phyloP scores from a whole-genome alignment of 2,113 vertebrate genomes.

The Grantiella picta region DNA sequence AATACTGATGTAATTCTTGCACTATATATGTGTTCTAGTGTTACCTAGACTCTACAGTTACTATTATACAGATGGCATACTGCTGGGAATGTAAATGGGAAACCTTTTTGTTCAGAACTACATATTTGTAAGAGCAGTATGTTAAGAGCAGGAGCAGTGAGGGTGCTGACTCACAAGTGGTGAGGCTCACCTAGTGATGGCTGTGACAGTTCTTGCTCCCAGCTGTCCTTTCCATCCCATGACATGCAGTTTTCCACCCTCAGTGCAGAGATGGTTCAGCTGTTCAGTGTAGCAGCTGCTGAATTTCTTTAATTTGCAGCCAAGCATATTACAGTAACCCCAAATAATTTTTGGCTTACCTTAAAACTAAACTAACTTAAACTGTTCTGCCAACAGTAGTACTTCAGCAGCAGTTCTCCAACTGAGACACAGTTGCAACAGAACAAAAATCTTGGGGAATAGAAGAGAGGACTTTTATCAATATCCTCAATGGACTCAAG shows the following conservation, averaged over 20 bases:
- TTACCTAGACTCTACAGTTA: neutral
- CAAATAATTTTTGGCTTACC: neutral
- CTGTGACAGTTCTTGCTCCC: neutral
- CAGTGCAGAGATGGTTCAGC: neutral
- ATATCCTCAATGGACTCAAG: neutral
- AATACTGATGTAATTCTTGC: neutral
- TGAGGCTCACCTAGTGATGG: neutral
- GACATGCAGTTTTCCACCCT: neutral
- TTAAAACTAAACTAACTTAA: neutral
- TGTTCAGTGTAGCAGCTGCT: neutral
- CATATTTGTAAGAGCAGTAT: neutral
- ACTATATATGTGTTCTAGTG: neutral
- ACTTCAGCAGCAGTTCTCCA: neutral
- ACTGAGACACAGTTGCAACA: neutral
- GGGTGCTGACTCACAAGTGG: neutral
- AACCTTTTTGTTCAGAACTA: neutral
- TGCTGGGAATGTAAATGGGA: neutral
- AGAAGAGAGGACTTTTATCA: neutral
- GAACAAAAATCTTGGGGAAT: neutral
- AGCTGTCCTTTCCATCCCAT: slow-evolving; percentile 5
- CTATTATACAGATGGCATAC: neutral
- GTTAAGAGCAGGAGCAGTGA: neutral
- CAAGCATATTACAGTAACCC: neutral
- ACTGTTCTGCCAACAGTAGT: neutral
- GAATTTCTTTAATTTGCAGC: neutral